Conservation (phyloP, 2,797 vertebrate genomes). For the Pitangus sulphuratus region DNA sequence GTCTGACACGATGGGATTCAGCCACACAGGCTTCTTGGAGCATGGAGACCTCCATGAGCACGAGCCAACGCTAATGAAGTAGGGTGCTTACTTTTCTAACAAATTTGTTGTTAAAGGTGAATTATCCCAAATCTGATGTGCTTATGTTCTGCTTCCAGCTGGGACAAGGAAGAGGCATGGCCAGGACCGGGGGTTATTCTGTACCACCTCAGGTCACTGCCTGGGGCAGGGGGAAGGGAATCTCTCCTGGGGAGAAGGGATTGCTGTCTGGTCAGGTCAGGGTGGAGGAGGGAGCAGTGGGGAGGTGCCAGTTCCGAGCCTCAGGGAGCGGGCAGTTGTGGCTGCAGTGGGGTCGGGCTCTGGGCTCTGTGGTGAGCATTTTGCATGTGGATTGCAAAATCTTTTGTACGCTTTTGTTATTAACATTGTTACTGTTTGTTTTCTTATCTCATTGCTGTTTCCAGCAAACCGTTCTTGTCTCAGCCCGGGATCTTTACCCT, state of each 20-base stretch:
- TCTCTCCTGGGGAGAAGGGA: too few species aligned
- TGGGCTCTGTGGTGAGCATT: background rate
- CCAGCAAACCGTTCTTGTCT: background rate
- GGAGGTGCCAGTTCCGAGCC: background rate
- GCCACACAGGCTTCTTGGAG: accelerated
- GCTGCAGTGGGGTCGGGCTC: too few species aligned
- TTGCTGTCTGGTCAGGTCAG: background rate
- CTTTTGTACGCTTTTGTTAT: background rate
- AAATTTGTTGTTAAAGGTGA: background rate
- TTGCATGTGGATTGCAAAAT: too few species aligned
- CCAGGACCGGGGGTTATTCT: background rate
- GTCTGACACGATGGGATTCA: background rate
- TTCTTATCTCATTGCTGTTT: background rate
- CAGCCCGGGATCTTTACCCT: background rate
- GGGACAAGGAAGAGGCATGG: too few species aligned
- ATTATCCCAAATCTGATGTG: background rate
- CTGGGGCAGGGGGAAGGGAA: background rate
- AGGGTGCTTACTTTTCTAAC: background rate
- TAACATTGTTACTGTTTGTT: background rate
- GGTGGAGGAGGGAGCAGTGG: accelerated
- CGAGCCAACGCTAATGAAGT: background rate
- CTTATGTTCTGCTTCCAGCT: background rate
- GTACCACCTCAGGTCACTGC: background rate
- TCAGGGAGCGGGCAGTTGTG: background rate
- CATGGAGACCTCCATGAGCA: background rate